These are phyloP conservation scores for Intellagama lesueurii DNA, from an alignment of 2,797 vertebrate species.

Conservation along the genomic window DNA sequence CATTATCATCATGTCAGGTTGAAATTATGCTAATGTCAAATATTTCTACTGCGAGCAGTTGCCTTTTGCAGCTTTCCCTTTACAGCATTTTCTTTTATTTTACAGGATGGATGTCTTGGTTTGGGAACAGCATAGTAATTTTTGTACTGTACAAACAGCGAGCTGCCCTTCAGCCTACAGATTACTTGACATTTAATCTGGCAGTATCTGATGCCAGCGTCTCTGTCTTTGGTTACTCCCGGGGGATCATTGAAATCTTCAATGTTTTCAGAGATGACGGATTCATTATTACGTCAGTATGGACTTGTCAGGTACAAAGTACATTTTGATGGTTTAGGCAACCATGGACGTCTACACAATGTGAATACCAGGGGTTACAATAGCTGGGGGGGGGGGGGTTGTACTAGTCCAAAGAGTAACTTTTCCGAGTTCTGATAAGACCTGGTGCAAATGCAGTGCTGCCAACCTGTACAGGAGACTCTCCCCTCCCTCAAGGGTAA, in stretches of 20 bases:
- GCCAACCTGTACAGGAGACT: too few relatives aligned
- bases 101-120: conserved; percentile 90
- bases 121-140: conserved; percentile 89
- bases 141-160: conserved; percentile 89
- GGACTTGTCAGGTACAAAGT: conserved; percentile 88
- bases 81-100: conserved; percentile 50
- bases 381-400: neutral
- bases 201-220: conserved; percentile 89
- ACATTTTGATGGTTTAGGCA: neutral
- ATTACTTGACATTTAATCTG: conserved; percentile 89
- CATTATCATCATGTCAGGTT: neutral
- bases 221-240: conserved; percentile 88
- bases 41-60: neutral
- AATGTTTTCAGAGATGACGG: conserved; percentile 88
- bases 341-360: neutral
- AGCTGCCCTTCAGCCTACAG: conserved; percentile 83
- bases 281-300: conserved; percentile 87
- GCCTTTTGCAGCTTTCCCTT: neutral
- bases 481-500: neutral
- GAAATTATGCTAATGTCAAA: too few relatives aligned
- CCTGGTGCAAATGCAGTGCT: neutral
- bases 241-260: conserved; percentile 90
- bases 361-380: neutral
- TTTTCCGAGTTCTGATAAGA: neutral
- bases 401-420: neutral